These are phyloP conservation scores for Patagioenas fasciata DNA, from an alignment of 2,113 vertebrate species.

Conservation along the genomic window DNA sequence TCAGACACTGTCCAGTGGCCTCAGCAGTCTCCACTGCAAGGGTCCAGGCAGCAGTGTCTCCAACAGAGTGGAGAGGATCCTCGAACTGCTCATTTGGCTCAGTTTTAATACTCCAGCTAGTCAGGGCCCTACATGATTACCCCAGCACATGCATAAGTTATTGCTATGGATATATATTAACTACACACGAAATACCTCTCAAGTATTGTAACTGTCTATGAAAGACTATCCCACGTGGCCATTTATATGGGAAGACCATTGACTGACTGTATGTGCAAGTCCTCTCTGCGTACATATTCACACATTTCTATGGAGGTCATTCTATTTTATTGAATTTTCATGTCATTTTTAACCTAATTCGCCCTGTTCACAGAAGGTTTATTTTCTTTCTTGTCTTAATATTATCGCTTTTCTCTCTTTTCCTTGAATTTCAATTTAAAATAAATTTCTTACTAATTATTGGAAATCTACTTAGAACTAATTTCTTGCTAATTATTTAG, in stretches of 20 bases:
- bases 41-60: background rate
- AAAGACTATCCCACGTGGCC: background rate
- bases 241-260: background rate
- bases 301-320: background rate
- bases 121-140: accelerated
- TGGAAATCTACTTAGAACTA: too few species aligned
- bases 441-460: background rate
- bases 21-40: background rate
- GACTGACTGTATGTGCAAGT: background rate
- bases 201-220: background rate
- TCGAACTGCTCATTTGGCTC: background rate
- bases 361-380: background rate
- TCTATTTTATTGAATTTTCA: background rate
- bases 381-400: background rate
- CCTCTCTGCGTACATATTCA: background rate
- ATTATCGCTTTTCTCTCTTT: background rate
- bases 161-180: background rate
- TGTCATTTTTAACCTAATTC: background rate
- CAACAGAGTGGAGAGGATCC: background rate
- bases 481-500: background rate
- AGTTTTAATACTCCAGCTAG: background rate
- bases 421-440: background rate
- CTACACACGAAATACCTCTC: background rate
- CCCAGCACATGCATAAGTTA: background rate
- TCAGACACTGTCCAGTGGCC: background rate